Percentiles rank a stretch among this genome's conserved stretches.
These are phyloP conservation scores for Parapsyche elsis DNA, from an alignment of 1,140 invertebrate genomes.

Conservation along the genomic window DNA sequence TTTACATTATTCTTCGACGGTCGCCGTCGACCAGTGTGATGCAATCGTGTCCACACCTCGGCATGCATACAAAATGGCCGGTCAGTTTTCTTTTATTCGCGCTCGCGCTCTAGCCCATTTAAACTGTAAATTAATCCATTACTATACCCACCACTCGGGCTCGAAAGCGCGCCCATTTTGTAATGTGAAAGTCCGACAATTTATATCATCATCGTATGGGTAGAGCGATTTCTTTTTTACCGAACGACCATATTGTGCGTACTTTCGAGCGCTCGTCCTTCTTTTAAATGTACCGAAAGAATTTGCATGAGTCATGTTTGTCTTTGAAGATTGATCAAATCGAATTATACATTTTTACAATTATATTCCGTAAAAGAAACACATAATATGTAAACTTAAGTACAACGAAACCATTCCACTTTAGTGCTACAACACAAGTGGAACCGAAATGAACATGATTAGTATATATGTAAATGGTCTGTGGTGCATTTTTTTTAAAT, in stretches of 20 bases:
- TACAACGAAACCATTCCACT: too few relatives aligned
- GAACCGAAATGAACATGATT: too few relatives aligned
- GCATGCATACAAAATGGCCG: conserved; percentile 28
- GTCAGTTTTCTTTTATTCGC: conserved; percentile 25
- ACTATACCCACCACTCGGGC: neutral
- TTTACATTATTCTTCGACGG: conserved; percentile 41
- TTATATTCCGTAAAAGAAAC: too few relatives aligned
- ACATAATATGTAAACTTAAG: too few relatives aligned
- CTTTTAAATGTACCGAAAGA: too few relatives aligned
- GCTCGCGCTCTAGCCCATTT: neutral
- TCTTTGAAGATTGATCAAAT: too few relatives aligned
- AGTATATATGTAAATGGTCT: too few relatives aligned
- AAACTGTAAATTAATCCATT: conserved; percentile 30
- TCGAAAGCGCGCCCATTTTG: conserved; percentile 12
- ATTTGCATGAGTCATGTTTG: neutral
- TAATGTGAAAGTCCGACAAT: conserved; percentile 16
- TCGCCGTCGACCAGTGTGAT: conserved; percentile 17
- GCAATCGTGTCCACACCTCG: conserved; percentile 19
- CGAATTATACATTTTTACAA: too few relatives aligned
- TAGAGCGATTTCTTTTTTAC: conserved; percentile 6
- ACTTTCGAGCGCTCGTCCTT: too few relatives aligned
- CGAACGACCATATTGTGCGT: too few relatives aligned
- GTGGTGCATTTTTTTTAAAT: too few relatives aligned
- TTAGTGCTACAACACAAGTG: too few relatives aligned
- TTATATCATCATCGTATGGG: neutral